Percentiles rank a stretch among this genome's conserved stretches.
These are phyloP conservation scores for Antennarius striatus DNA, from an alignment of 2,113 vertebrate genomes.

Conservation along the genomic window DNA sequence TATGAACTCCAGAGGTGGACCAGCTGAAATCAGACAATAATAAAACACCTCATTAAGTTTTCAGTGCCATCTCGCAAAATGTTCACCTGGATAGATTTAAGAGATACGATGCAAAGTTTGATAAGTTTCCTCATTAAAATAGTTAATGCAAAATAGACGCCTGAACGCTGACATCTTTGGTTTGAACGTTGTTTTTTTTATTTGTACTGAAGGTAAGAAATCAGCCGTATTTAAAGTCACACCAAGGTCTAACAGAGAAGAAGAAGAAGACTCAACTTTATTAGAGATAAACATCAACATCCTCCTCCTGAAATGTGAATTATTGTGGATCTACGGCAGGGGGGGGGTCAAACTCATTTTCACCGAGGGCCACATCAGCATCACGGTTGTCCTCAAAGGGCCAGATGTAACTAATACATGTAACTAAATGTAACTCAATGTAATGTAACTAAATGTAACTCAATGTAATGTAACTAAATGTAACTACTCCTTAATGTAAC, in stretches of 20 bases:
- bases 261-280: too few relatives aligned
- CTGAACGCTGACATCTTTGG: conserved; percentile 25
- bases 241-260: conserved; percentile 1
- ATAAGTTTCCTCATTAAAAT: conserved; percentile 10
- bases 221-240: background rate
- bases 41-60: conserved; percentile 73
- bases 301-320: too few relatives aligned
- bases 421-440: too few relatives aligned
- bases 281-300: too few relatives aligned
- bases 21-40: conserved; percentile 53
- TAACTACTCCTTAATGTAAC: too few relatives aligned
- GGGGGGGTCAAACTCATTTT: too few relatives aligned
- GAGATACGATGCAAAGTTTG: conserved; percentile 8
- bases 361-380: too few relatives aligned
- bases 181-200: conserved; percentile 3
- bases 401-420: too few relatives aligned
- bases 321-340: too few relatives aligned
- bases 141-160: conserved; percentile 7
- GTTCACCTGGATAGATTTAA: conserved; percentile 39
- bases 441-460: too few relatives aligned
- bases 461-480: too few relatives aligned
- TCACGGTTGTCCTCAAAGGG: too few relatives aligned
- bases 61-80: conserved; percentile 44
- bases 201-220: conserved; percentile 13
- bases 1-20: conserved; percentile 61